A percentile compares a stretch with the other conserved stretches of the same genome.
phyloP scores from a whole-genome alignment of 2,113 vertebrate species.

The Bothrops jararaca region DNA sequence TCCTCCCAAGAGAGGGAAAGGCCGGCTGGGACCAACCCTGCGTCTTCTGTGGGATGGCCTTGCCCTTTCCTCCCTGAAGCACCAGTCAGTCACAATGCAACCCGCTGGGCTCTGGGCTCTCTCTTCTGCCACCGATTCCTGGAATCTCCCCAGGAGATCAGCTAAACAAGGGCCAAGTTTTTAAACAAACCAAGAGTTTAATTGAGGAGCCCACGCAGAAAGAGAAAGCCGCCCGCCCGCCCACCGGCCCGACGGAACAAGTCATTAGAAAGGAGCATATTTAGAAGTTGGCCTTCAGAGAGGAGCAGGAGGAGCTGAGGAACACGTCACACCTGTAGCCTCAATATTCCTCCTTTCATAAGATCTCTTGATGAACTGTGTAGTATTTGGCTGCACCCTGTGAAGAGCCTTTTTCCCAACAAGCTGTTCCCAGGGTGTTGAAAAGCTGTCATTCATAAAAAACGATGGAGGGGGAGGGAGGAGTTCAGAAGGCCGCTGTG shows the following conservation, averaged over 20 bases:
- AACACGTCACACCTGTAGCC: conserved; percentile 60
- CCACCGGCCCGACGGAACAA: conserved; percentile 20
- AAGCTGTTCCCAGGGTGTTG: conserved; percentile 72
- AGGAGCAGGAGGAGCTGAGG: background rate
- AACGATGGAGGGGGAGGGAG: conserved; percentile 70
- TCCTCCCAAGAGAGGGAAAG: conserved; percentile 28
- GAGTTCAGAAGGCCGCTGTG: conserved; percentile 69
- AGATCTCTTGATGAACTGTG: conserved; percentile 51
- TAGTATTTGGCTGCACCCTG: conserved; percentile 61
- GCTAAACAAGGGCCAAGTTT: conserved; percentile 59
- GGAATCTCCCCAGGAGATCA: conserved; percentile 54
- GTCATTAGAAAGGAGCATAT: conserved; percentile 45
- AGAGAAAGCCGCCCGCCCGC: conserved; percentile 7
- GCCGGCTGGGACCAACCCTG: conserved; percentile 29
- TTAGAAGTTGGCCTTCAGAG: conserved; percentile 13
- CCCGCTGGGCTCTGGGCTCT: conserved; percentile 35
- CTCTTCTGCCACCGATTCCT: conserved; percentile 54
- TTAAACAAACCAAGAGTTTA: conserved; percentile 63
- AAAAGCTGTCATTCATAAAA: conserved; percentile 83
- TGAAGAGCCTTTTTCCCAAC: conserved; percentile 57
- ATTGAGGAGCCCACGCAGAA: conserved; percentile 58
- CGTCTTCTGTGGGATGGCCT: conserved; percentile 24
- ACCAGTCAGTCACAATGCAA: conserved; percentile 40
- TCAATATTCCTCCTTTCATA: conserved; percentile 58
- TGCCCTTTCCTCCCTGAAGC: conserved; percentile 45